Percentiles rank a stretch among this genome's conserved stretches.
Evolutionary conservation across 2,888 invertebrate genomes (phyloP).

Genomic region (Lissocephala sabroskyi): DNA sequence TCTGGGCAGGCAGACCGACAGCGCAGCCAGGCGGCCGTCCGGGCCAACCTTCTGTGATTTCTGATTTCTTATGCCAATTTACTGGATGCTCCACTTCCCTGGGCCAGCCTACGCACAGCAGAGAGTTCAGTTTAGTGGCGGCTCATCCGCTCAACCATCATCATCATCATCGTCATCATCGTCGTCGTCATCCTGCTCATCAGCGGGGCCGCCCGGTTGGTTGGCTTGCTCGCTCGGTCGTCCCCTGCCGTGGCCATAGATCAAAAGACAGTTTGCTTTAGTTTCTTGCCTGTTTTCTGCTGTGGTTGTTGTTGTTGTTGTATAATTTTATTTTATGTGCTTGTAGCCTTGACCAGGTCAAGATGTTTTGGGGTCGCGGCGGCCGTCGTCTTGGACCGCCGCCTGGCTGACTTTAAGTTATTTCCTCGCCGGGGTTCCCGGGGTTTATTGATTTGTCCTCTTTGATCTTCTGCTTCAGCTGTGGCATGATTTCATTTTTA

Average conservation of each 20-base stretch:
- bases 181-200: constrained; percentile 21
- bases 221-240: too few species aligned
- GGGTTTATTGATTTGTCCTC: constrained; percentile 65
- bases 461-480: constrained; percentile 63
- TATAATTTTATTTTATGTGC: constrained; percentile 65
- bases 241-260: constrained; percentile 38
- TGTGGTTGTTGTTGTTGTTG: constrained; percentile 30
- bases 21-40: constrained; percentile 14
- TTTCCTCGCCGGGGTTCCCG: constrained; percentile 27
- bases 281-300: constrained; percentile 31
- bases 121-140: constrained; percentile 5
- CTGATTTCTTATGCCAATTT: constrained; percentile 68
- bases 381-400: constrained; percentile 1
- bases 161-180: constrained; percentile 30
- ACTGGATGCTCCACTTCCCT: constrained; percentile 40
- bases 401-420: constrained; percentile 54
- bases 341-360: constrained; percentile 68
- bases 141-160: constrained; percentile 19
- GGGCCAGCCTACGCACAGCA: background rate
- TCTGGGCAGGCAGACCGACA: constrained; percentile 8
- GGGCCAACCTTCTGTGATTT: constrained; percentile 65
- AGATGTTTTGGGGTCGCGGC: constrained; percentile 53
- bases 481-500: constrained; percentile 65
- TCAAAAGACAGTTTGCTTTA: constrained; percentile 67
- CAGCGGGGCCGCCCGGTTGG: too few species aligned